These are phyloP conservation scores for Sinocyclocheilus rhinocerous DNA, from an alignment of 2,113 vertebrate genomes.

Conservation along the genomic window DNA sequence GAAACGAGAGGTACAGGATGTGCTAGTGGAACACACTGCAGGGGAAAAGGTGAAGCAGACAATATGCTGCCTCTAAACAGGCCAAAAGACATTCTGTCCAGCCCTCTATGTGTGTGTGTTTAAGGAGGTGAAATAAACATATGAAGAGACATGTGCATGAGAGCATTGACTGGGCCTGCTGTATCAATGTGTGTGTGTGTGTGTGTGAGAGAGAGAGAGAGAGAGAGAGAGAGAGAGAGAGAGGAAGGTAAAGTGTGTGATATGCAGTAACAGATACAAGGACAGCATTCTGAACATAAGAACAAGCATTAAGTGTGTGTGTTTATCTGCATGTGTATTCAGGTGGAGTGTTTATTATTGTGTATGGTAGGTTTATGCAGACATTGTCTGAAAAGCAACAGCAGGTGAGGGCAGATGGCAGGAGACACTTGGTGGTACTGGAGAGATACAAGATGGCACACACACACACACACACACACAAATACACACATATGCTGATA, in stretches of 20 bases:
- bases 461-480: background rate
- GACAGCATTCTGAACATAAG: background rate
- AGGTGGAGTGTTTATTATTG: conserved; percentile 14
- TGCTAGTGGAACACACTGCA: conserved; percentile 20
- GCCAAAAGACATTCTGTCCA: background rate
- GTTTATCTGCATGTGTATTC: conserved; percentile 6
- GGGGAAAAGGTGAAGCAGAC: conserved; percentile 31
- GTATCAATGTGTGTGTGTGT: background rate
- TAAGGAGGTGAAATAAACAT: conserved; percentile 26
- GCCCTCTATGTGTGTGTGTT: conserved; percentile 27
- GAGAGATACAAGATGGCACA: conserved; percentile 33
- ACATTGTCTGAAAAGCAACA: conserved; percentile 42
- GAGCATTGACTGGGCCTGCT: background rate
- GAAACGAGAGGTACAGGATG: conserved; percentile 22
- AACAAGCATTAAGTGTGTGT: background rate
- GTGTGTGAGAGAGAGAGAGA: conserved; percentile 1
- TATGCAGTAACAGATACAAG: background rate
- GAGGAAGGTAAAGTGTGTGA: background rate
- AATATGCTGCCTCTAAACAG: conserved; percentile 34
- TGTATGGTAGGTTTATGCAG: conserved; percentile 16
- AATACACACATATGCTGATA: background rate
- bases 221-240: background rate
- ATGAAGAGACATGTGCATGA: background rate
- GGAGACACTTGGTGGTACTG: conserved; percentile 37
- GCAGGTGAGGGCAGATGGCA: conserved; percentile 47